Conservation (phyloP, 1,140 invertebrate genomes). For the Pemphigus obesinymphae region DNA sequence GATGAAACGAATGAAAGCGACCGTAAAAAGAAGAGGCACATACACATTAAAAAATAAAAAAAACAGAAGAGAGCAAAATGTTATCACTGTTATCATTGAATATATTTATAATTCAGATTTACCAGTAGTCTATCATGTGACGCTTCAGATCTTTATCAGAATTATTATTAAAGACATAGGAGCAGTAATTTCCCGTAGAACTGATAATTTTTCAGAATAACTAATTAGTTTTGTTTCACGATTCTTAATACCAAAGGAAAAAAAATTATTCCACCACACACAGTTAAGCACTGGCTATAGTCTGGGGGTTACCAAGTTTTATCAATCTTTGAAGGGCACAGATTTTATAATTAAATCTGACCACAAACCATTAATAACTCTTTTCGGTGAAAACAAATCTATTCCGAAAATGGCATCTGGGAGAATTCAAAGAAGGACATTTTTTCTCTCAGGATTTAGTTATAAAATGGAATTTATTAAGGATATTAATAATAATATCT, state of each 20-base stretch:
- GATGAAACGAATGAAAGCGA: no score
- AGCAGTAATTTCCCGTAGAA: background rate
- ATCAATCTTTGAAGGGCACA: conserved; percentile 55
- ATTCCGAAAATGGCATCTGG: no score
- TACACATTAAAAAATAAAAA: no score
- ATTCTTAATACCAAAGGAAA: conserved; percentile 38
- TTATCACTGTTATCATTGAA: no score
- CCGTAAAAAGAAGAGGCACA: no score
- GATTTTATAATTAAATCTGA: conserved; percentile 54
- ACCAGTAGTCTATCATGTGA: background rate
- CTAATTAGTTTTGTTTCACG: conserved; percentile 53
- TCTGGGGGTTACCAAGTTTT: conserved; percentile 56
- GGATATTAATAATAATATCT: conserved; percentile 44
- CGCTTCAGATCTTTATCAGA: background rate
- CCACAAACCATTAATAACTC: conserved; percentile 53
- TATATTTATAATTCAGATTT: no score
- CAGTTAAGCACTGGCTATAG: conserved; percentile 55
- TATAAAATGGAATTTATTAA: conserved; percentile 49
- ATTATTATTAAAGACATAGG: no score
- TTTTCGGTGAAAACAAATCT: conserved; percentile 51
- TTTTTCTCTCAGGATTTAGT: conserved; percentile 49
- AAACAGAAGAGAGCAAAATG: no score
- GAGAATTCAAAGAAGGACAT: conserved; percentile 49
- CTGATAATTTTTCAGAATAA: no score
- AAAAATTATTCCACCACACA: conserved; percentile 55